These are phyloP conservation scores for Neostethus bicornis DNA, from an alignment of 2,797 vertebrate species.

Conservation along the genomic window DNA sequence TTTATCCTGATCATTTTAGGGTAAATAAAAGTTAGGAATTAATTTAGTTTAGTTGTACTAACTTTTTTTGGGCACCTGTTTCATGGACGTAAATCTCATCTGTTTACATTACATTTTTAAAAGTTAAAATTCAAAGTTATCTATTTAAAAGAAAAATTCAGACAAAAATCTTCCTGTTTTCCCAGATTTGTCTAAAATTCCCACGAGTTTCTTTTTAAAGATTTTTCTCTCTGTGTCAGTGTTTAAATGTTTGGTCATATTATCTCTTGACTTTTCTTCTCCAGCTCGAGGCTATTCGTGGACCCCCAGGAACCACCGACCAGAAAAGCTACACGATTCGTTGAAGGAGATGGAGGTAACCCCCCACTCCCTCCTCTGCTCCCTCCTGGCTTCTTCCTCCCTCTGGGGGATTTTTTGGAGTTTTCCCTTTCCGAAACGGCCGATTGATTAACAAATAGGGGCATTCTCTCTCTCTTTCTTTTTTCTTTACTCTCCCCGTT, in stretches of 20 bases:
- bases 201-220: slow-evolving; percentile 19
- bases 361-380: slow-evolving; percentile 41
- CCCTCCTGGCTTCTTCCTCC: slow-evolving; percentile 52
- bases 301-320: slow-evolving; percentile 88
- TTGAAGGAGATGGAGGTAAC: slow-evolving; percentile 95
- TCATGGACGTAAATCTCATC: slow-evolving; percentile 18
- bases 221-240: slow-evolving; percentile 8
- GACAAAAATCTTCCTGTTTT: slow-evolving; percentile 14
- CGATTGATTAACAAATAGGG: slow-evolving; percentile 88
- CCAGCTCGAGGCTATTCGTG: slow-evolving; percentile 90
- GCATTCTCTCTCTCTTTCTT: slow-evolving; percentile 80
- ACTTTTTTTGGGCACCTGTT: neutral
- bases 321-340: slow-evolving; percentile 90
- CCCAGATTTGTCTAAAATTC: slow-evolving; percentile 46
- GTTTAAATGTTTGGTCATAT: slow-evolving; percentile 52
- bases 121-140: slow-evolving; percentile 39
- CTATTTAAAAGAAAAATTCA: too few species aligned
- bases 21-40: neutral
- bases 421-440: slow-evolving; percentile 84
- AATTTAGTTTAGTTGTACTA: neutral
- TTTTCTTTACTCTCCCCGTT: slow-evolving; percentile 67
- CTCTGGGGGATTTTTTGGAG: slow-evolving; percentile 72
- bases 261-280: slow-evolving; percentile 40
- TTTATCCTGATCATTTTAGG: neutral
- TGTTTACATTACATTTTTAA: slow-evolving; percentile 34